These are phyloP conservation scores for Kradibia gibbosae DNA, from an alignment of 1,140 invertebrate genomes.

Conservation along the genomic window DNA sequence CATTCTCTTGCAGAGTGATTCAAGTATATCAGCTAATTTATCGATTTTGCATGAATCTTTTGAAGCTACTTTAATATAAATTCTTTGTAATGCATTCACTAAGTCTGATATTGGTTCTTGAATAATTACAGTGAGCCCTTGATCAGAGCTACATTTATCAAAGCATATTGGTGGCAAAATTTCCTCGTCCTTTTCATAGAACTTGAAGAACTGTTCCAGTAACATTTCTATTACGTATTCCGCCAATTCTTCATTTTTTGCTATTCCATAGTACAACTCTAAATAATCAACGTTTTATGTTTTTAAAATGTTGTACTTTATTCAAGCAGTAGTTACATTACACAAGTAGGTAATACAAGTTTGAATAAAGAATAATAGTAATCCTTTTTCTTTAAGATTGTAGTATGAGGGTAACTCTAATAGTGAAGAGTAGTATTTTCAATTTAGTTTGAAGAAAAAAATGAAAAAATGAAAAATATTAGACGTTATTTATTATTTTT, in stretches of 20 bases:
- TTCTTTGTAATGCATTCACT: conserved; percentile 65
- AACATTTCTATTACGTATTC: conserved; percentile 72
- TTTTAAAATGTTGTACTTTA: too few relatives aligned
- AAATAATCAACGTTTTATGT: too few relatives aligned
- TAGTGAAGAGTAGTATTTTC: too few relatives aligned
- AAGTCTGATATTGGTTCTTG: conserved; percentile 68
- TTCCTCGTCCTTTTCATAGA: conserved; percentile 66
- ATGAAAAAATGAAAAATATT: too few relatives aligned
- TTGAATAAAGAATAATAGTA: too few relatives aligned
- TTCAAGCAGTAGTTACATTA: too few relatives aligned
- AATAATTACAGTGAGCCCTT: conserved; percentile 62
- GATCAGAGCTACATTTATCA: conserved; percentile 70
- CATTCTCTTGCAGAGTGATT: conserved; percentile 67
- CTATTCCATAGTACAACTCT: conserved; percentile 66
- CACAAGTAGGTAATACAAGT: too few relatives aligned
- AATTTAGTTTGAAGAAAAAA: too few relatives aligned
- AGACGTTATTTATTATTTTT: too few relatives aligned
- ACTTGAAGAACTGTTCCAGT: conserved; percentile 71
- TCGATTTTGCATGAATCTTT: conserved; percentile 53
- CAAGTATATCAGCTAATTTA: conserved; percentile 60
- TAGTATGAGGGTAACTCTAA: too few relatives aligned
- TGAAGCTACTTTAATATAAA: conserved; percentile 59
- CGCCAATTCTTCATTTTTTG: conserved; percentile 69
- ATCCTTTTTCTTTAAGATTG: too few relatives aligned
- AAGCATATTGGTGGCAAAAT: conserved; percentile 65